Evolutionary conservation across 2,113 vertebrate genomes (phyloP), one percentile per base, ranked within the genome.

Genomic region (Xyliphius kryptos): DNA sequence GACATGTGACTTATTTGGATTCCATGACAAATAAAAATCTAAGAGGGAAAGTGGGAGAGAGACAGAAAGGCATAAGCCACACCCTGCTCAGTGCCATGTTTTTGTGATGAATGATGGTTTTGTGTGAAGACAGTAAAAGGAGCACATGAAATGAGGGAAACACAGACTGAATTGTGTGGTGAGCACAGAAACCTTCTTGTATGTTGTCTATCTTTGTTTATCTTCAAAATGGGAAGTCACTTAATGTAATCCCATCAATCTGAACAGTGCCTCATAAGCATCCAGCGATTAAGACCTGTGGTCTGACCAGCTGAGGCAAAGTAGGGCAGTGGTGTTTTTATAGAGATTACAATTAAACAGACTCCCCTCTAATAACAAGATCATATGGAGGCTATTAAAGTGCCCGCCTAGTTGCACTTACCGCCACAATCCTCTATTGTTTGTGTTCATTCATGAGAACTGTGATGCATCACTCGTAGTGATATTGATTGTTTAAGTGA

Each of bases 291-390:
- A 52, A 15, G 17, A 22, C 46, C 54, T 56, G 46, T 20, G 5
- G 22, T 38, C 66, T 61, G 37, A 70, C 64, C 46, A 70, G 40
- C 69, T 65, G 63, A 52, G 63, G 19, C 50, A 48, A 44, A 54
- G 21, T 61, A 63, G 63, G n/a, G 55, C 41, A 13, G 49, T 48
- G 56, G 14, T 57, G 49, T 11, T 53, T 38, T 47, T 32, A 19
- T 15, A 49, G 32, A 49, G 13, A 7, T 12, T 16, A 44, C 38
- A 37, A 12, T 59, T 60, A 59, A 44, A 46, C 20, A n/a, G 14
- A 32, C 46, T 19, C 9, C 16, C 6, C 38, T 52, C 7, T 66
- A 66, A 66, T 51, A 20, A 43, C 47, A 52, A 44, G 48, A 36
- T 59, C 40, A 67, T 17, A 53, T 15, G 17, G 41, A 60, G 13